These are phyloP conservation scores for Cirrhinus molitorella DNA, from an alignment of 2,797 vertebrate species.

Conservation along the genomic window DNA sequence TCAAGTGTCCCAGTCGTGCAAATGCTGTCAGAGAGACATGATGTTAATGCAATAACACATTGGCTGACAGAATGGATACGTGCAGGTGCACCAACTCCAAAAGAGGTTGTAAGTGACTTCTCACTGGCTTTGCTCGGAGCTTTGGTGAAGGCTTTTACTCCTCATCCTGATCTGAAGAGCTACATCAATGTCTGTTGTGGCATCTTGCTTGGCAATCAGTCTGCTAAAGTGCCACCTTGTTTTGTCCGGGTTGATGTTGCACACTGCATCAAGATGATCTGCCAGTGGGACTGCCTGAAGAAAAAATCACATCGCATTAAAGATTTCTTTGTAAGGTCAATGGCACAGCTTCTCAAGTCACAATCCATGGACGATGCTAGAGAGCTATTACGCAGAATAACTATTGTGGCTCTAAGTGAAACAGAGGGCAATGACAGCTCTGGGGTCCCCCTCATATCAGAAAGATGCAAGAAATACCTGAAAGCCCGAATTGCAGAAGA, in stretches of 20 bases:
- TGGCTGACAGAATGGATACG: too few species aligned
- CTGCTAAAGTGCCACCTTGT: too few species aligned
- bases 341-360: background rate
- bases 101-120: too few species aligned
- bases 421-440: background rate
- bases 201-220: too few species aligned
- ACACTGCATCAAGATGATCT: slow-evolving; percentile 14
- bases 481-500: background rate
- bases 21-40: too few species aligned
- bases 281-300: background rate
- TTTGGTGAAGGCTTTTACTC: too few species aligned
- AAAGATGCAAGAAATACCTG: background rate
- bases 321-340: slow-evolving; percentile 1
- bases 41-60: too few species aligned
- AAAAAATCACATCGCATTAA: background rate
- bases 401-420: background rate
- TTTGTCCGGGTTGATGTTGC: slow-evolving; percentile 15
- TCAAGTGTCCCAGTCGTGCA: too few species aligned
- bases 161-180: too few species aligned
- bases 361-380: background rate
- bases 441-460: background rate
- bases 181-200: too few species aligned
- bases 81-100: too few species aligned
- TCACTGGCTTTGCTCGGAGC: too few species aligned
- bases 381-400: background rate